These are phyloP conservation scores for Crossocerus cetratus DNA, from an alignment of 2,888 invertebrate genomes.

Conservation along the genomic window DNA sequence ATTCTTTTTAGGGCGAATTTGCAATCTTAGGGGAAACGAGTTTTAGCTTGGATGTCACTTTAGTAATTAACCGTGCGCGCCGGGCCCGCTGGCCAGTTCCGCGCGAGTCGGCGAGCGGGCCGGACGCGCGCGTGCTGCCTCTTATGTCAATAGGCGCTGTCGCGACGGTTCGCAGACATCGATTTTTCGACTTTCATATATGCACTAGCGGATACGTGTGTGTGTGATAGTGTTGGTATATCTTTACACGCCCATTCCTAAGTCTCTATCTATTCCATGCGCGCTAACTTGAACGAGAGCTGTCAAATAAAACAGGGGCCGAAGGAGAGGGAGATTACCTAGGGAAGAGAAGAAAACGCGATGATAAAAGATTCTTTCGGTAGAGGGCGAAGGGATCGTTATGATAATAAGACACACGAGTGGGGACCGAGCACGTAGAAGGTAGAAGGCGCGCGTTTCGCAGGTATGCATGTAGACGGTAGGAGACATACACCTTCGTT, in stretches of 20 bases:
- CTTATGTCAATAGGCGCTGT: not conserved
- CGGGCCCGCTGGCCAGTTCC: no score
- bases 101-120: no score
- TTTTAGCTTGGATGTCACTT: not conserved
- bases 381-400: not conserved
- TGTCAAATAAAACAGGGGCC: not conserved
- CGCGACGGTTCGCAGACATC: conserved; percentile 17
- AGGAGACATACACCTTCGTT: conserved; percentile 16
- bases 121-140: not conserved
- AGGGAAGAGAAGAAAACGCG: not conserved
- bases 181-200: conserved; percentile 27
- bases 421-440: not conserved
- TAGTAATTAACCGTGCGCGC: no score
- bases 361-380: not conserved
- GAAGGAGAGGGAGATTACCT: not conserved
- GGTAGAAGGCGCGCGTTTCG: no score
- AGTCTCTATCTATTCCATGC: conserved; percentile 19
- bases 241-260: conserved; percentile 31
- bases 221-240: conserved; percentile 17
- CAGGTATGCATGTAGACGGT: not conserved
- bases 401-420: no score
- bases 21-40: not conserved
- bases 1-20: conserved; percentile 30
- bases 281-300: not conserved
- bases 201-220: conserved; percentile 18